These are phyloP conservation scores for Mormyrus iriodes DNA, from an alignment of 2,113 vertebrate species.

Conservation along the genomic window DNA sequence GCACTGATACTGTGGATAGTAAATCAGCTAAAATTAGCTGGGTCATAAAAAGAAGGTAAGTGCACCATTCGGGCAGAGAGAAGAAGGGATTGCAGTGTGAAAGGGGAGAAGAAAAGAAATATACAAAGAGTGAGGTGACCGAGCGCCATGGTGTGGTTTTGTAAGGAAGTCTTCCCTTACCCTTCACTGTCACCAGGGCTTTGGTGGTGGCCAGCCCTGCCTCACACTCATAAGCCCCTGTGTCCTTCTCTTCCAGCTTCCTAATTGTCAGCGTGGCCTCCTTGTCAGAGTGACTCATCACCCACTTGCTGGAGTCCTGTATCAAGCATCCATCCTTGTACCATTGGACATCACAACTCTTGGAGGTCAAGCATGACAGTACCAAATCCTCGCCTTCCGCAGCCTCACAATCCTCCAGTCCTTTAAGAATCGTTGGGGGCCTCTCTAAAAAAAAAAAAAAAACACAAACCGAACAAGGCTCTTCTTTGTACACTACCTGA, in stretches of 20 bases:
- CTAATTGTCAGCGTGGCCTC: slow-evolving; percentile 61
- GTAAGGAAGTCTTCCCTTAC: slow-evolving; percentile 33
- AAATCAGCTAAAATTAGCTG: background rate
- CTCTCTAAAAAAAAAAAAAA: slow-evolving; percentile 65
- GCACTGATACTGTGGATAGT: slow-evolving; percentile 28
- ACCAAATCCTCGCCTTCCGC: slow-evolving; percentile 67
- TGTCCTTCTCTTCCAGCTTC: slow-evolving; percentile 54
- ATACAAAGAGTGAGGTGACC: background rate
- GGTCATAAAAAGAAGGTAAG: background rate
- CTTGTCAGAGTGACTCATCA: slow-evolving; percentile 43
- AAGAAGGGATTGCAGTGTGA: background rate
- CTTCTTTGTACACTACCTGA: background rate
- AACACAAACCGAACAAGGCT: background rate
- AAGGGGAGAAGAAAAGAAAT: background rate
- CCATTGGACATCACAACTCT: slow-evolving; percentile 65
- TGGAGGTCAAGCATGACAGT: slow-evolving; percentile 68
- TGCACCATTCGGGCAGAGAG: background rate
- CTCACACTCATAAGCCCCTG: slow-evolving; percentile 58
- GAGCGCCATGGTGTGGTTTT: background rate
- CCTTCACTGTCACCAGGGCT: slow-evolving; percentile 60
- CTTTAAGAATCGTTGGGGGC: slow-evolving; percentile 61
- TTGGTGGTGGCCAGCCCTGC: slow-evolving; percentile 59
- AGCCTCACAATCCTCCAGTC: slow-evolving; percentile 65
- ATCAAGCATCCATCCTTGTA: slow-evolving; percentile 68
- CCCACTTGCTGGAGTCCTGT: slow-evolving; percentile 61